Base-by-base conservation (phyloP, 2,888 invertebrate species). In the Eupithecia exiguata region DNA sequence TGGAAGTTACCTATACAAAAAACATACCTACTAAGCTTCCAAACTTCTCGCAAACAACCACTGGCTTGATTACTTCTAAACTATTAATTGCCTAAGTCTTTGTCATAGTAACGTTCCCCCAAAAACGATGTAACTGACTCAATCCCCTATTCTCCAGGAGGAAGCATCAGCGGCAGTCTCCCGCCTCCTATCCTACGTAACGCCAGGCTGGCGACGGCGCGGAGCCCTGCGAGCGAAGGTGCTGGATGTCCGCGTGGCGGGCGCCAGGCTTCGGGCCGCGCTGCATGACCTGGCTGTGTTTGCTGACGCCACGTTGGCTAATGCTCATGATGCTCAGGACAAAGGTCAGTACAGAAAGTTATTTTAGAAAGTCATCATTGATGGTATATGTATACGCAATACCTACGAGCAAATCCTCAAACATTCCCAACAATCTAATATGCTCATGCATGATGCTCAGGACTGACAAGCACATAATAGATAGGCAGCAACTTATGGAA, bases 271-370 rank as follows among this genome's bases (percentile, higher is more conserved):
- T 67, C 95, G 97, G 79, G 97, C 97, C 5, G 97, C 97, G 1
- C 91, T 98, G 46, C 97, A 97, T 87, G 98, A 98, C 93, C 96
- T 98, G 75, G 96, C 98, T 0, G 97, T 98, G 81, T 99, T 99
- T 88, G 97, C 97, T 0, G 97, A 98, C 89, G 98, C 98, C 49
- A 96, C 98, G 38, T 92, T 98, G 75, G 98, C 98, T 53, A 98
- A 98, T 89, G 98, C 98, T 10, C 96, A 96, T 62, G 96, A 96
- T 87, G 97, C 97, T 69, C 96, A 97, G 81, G 98, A 98, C 89
- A 97, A 97, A 93, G 96, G 96, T 95, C n/a, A 68, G 75, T 70
- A 71, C 21, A 38, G 46, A 30, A 30, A 53, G 1, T n/a, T 18
- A n/a, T n/a, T 49, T 49, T n/a, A 49, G 2, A 14, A 14, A 49